Percentiles rank a stretch among this genome's conserved stretches.
Conservation (phyloP, 2,113 vertebrate species). For the Syngnathus floridae region DNA sequence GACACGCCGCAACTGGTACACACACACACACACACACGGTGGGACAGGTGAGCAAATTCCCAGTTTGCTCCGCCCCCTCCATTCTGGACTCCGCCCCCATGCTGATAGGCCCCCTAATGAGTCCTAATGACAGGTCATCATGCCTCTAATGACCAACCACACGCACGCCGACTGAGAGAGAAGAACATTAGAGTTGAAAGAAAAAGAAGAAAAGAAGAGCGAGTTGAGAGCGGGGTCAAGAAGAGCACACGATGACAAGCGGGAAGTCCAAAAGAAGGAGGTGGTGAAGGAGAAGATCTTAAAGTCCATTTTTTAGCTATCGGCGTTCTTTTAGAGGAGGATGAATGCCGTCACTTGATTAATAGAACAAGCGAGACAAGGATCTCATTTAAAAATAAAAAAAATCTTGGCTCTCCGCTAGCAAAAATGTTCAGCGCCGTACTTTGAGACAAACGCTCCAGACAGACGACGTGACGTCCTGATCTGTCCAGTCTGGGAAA, state of each 20-base stretch:
- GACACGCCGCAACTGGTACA: constrained; percentile 84
- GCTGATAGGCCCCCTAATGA: constrained; percentile 68
- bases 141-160: constrained; percentile 60
- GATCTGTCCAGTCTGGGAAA: constrained; percentile 42
- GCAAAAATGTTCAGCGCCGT: constrained; percentile 22
- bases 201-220: constrained; percentile 6
- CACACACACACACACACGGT: constrained; percentile 18
- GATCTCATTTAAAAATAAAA: constrained; percentile 28
- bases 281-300: no score
- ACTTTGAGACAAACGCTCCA: constrained; percentile 39
- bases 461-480: constrained; percentile 33
- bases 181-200: constrained; percentile 1
- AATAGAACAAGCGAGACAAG: not conserved
- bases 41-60: constrained; percentile 17
- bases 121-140: constrained; percentile 71
- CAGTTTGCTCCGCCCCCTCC: constrained; percentile 3
- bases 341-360: not conserved
- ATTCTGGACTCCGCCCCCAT: constrained; percentile 30
- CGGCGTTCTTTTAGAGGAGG: not conserved
- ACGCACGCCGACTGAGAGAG: constrained; percentile 43
- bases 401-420: constrained; percentile 8
- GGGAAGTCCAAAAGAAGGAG: constrained; percentile 16
- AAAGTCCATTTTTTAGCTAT: not conserved
- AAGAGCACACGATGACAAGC: constrained; percentile 47
- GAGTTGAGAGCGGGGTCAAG: constrained; percentile 18